A percentile compares a stretch with the other conserved stretches of the same genome.
These are phyloP conservation scores for Drymonia ruficornis DNA, from an alignment of 2,888 invertebrate genomes.

Conservation along the genomic window DNA sequence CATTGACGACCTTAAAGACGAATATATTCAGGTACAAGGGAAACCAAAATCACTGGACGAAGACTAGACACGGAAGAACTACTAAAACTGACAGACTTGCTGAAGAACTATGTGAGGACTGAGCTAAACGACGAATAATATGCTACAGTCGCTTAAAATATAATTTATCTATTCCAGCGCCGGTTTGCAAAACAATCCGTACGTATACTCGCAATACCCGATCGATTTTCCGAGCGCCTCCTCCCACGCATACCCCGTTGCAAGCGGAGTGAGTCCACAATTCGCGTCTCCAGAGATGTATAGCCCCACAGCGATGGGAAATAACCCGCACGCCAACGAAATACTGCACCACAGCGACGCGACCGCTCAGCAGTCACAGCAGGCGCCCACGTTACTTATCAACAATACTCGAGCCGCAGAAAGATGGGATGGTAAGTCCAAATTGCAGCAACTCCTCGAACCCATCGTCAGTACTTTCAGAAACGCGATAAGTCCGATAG, in stretches of 20 bases:
- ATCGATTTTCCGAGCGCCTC: slow-evolving; percentile 83
- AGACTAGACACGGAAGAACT: no score
- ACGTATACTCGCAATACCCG: slow-evolving; percentile 82
- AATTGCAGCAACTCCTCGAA: slow-evolving; percentile 75
- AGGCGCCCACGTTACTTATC: slow-evolving; percentile 70
- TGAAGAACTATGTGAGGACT: neutral
- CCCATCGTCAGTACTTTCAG: slow-evolving; percentile 70
- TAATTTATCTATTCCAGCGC: slow-evolving; percentile 77
- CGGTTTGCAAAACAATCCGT: slow-evolving; percentile 81
- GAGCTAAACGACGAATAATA: neutral
- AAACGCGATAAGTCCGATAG: slow-evolving; percentile 70
- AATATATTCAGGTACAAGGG: no score
- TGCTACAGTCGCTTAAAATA: slow-evolving; percentile 13
- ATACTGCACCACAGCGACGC: slow-evolving; percentile 75
- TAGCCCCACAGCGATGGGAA: slow-evolving; percentile 71
- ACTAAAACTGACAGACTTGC: no score
- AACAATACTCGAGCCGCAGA: slow-evolving; percentile 77
- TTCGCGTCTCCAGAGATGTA: slow-evolving; percentile 79
- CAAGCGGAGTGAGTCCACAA: slow-evolving; percentile 78
- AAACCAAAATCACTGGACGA: no score
- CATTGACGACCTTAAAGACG: no score
- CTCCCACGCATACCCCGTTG: slow-evolving; percentile 80
- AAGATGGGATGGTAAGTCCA: slow-evolving; percentile 83
- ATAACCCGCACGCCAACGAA: slow-evolving; percentile 70
- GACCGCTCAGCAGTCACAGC: slow-evolving; percentile 82